Base-by-base conservation (phyloP, 2,113 vertebrate genomes). In the Eulemur macaco region DNA sequence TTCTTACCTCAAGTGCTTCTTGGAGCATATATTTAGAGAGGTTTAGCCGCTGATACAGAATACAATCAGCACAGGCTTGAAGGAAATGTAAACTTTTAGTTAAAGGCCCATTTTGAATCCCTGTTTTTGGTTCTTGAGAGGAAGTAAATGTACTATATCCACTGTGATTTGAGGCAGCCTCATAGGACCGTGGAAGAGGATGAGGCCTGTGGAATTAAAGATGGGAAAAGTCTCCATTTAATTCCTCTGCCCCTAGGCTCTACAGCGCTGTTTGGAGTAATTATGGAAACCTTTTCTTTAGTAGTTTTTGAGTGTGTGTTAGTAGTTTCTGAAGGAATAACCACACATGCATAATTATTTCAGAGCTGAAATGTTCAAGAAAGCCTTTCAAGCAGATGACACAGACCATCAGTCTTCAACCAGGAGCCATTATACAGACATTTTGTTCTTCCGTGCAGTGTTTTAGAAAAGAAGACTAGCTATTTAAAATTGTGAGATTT, bases 401-500 rank as follows among this genome's bases (percentile, higher is more conserved):
- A 37, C 15, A 47, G 58, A 15, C 23, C 27, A 1, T 69, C 34
- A 68, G 47, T 37, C 45, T 58, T 52, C 15, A 77, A 11, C 39
- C 23, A 10, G 58, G 56, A 73, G 39, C 45, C 39, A 2, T 27
- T 60, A 42, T 20, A 27, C 29, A 25, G 47, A 58, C 12, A 5
- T 58, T 84, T 86, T 81, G 37, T 64, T 39, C 76, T 45, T 89
- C 31, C 69, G 11, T 37, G 9, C 17, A 29, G 7, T 74, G 23
- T 95, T 86, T 82, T 50, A 60, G 39, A 73, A 96, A 94, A 90
- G 64, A 63, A 80, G 82, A 45, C 80, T 58, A 66, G 45, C 29
- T 81, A 45, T 90, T 94, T 87, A 81, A 83, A 94, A 82, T 47
- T 34, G 56, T 85, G 31, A 85, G 8, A 37, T 73, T 96, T 96